A percentile compares a stretch with the other conserved stretches of the same genome.
These are phyloP conservation scores for Drosophila antonietae DNA, from an alignment of 2,888 invertebrate genomes.

Conservation along the genomic window DNA sequence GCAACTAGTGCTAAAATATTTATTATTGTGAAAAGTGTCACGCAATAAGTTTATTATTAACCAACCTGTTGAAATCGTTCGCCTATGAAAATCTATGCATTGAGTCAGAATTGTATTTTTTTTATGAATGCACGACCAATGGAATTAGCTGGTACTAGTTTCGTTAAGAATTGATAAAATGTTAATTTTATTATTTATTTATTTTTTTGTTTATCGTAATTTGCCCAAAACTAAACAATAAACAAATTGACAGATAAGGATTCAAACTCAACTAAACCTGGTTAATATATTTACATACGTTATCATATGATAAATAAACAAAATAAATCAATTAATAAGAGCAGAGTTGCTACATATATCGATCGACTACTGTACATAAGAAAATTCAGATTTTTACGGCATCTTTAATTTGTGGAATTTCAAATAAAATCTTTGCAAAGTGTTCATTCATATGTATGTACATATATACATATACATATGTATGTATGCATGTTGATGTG, in stretches of 20 bases:
- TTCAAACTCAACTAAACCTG: too few species aligned
- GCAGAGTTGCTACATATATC: neutral
- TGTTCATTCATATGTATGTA: too few species aligned
- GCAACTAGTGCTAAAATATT: slow-evolving; percentile 21
- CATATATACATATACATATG: neutral
- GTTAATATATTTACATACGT: too few species aligned
- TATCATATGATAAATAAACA: neutral
- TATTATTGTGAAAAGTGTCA: slow-evolving; percentile 24
- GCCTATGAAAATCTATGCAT: slow-evolving; percentile 32
- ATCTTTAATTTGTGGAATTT: neutral
- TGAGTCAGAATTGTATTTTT: slow-evolving; percentile 42
- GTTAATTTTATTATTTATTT: too few species aligned
- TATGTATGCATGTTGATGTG: neutral
- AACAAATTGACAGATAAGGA: too few species aligned
- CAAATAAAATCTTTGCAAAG: neutral
- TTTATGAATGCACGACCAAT: slow-evolving; percentile 7
- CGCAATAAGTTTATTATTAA: slow-evolving; percentile 53
- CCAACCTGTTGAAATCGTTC: slow-evolving; percentile 52
- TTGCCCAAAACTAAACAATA: too few species aligned
- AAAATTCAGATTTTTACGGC: neutral
- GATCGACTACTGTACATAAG: too few species aligned
- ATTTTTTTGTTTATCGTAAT: too few species aligned
- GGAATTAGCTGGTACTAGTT: slow-evolving; percentile 1
- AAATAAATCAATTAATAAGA: neutral
- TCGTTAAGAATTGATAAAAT: neutral